Conservation (phyloP, 2,113 vertebrate genomes). For the Puntigrus tetrazona region DNA sequence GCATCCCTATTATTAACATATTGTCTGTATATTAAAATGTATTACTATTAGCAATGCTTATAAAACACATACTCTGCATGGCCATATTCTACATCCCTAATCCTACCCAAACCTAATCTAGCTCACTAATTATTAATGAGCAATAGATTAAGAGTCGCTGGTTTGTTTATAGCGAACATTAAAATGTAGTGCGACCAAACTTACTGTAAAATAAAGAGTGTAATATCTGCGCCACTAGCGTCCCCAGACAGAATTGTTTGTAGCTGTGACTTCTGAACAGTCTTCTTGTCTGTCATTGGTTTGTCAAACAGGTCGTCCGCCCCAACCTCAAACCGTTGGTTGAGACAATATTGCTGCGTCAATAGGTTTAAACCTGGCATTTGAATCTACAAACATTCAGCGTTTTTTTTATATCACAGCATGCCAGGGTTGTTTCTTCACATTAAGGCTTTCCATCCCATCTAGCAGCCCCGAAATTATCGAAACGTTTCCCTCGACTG, state of each 20-base stretch:
- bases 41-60: too few species aligned
- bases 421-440: background rate
- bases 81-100: too few species aligned
- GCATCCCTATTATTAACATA: too few species aligned
- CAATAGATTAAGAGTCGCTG: too few species aligned
- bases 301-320: background rate
- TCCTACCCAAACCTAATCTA: too few species aligned
- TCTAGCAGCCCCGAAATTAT: conserved; percentile 23
- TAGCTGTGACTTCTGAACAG: conserved; percentile 10
- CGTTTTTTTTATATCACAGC: background rate
- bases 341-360: background rate
- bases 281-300: background rate
- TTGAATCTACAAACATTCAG: background rate
- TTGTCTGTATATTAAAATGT: too few species aligned
- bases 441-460: conserved; percentile 29
- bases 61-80: too few species aligned
- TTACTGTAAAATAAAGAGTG: background rate
- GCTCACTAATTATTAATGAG: too few species aligned
- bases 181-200: too few species aligned
- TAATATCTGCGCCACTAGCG: background rate
- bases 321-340: background rate
- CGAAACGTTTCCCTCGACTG: conserved; percentile 36
- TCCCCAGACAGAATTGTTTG: background rate
- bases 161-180: too few species aligned
- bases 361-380: background rate